Percentiles rank a stretch among this genome's conserved stretches.
phyloP scores from a whole-genome alignment of 23 tunicate genomes.

The Botrylloides violaceus region DNA sequence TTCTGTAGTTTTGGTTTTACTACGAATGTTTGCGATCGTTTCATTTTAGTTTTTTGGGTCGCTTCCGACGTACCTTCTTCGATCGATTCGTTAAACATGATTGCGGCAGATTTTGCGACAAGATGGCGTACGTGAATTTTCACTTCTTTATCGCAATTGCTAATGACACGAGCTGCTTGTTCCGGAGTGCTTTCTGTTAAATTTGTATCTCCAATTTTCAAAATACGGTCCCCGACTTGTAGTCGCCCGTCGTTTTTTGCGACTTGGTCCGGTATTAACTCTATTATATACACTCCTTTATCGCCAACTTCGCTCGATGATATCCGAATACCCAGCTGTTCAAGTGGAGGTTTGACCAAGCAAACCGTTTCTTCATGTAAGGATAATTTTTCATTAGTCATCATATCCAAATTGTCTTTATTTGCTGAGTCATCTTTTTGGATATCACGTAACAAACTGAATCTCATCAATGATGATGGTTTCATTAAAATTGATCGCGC shows the following conservation, averaged over 20 bases:
- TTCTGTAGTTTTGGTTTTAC: neutral
- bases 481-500: constrained; percentile 48
- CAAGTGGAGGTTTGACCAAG: constrained; percentile 57
- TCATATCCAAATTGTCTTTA: neutral
- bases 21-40: neutral
- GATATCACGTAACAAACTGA: constrained; percentile 41
- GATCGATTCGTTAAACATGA: constrained; percentile 15
- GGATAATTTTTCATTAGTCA: neutral
- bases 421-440: neutral
- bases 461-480: constrained; percentile 47
- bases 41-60: neutral
- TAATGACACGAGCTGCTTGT: constrained; percentile 67
- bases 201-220: constrained; percentile 49
- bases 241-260: constrained; percentile 53
- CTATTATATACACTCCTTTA: constrained; percentile 65
- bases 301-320: constrained; percentile 52
- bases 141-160: constrained; percentile 23
- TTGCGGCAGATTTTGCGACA: neutral
- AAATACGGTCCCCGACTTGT: constrained; percentile 60
- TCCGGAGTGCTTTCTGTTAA: constrained; percentile 59
- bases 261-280: constrained; percentile 56
- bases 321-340: constrained; percentile 70
- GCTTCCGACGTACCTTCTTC: neutral
- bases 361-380: constrained; percentile 20
- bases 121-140: constrained; percentile 19